A percentile compares a stretch with the other conserved stretches of the same genome.
Evolutionary conservation across 2,888 invertebrate genomes (phyloP).

Genomic region (Agonopterix subpropinquella): DNA sequence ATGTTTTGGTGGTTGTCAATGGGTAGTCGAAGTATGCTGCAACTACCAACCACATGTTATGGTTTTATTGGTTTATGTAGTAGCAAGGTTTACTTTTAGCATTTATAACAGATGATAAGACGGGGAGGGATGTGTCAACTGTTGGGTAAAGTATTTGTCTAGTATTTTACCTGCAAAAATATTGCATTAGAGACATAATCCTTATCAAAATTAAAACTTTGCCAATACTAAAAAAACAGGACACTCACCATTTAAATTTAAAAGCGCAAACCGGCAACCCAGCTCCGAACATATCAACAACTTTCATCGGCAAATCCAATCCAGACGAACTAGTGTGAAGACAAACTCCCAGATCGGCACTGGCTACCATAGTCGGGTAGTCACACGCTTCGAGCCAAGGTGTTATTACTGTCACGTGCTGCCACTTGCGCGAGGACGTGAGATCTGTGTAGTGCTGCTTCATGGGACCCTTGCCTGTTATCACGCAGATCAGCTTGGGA

Average conservation of each 20-base stretch:
- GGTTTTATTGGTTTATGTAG: too few relatives aligned
- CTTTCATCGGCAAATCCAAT: slow-evolving; percentile 99
- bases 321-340: slow-evolving; percentile 98
- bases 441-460: slow-evolving; percentile 86
- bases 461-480: slow-evolving; percentile 98
- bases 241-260: slow-evolving; percentile 86
- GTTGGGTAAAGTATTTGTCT: too few relatives aligned
- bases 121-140: too few relatives aligned
- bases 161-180: too few relatives aligned
- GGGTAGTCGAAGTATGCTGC: too few relatives aligned
- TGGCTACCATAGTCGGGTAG: slow-evolving; percentile 93
- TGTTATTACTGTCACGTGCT: slow-evolving; percentile 85
- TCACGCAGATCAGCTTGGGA: slow-evolving; percentile 90
- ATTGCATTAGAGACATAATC: too few relatives aligned
- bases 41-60: too few relatives aligned
- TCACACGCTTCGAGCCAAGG: slow-evolving; percentile 95
- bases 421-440: slow-evolving; percentile 80
- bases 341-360: slow-evolving; percentile 97
- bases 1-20: too few relatives aligned
- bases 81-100: too few relatives aligned
- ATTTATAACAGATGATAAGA: too few relatives aligned
- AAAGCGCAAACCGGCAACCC: slow-evolving; percentile 95
- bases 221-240: too few relatives aligned
- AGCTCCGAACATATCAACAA: slow-evolving; percentile 99
- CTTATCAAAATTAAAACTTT: neutral